phyloP scores from a whole-genome alignment of 2,888 invertebrate genomes.

The Steinernema carpocapsae region DNA sequence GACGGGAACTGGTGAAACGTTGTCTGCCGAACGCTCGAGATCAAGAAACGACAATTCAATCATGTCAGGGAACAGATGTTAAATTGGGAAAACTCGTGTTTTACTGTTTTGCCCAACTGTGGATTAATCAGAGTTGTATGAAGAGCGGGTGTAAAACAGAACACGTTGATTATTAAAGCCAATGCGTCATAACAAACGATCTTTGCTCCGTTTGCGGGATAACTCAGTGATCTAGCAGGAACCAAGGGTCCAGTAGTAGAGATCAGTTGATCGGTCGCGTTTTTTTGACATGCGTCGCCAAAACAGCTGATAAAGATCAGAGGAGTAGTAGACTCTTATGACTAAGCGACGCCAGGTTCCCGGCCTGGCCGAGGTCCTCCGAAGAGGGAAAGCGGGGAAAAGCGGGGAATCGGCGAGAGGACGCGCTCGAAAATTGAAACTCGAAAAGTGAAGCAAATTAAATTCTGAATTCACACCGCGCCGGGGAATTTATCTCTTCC shows the following conservation, averaged over 20 bases:
- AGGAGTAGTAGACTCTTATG: background rate
- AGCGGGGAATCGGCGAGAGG: background rate
- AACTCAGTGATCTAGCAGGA: background rate
- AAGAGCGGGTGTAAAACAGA: too few relatives aligned
- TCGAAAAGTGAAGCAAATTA: background rate
- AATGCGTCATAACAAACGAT: background rate
- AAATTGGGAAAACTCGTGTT: too few relatives aligned
- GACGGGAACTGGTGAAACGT: too few relatives aligned
- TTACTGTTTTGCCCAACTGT: too few relatives aligned
- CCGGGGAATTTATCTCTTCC: background rate
- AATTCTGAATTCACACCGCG: background rate
- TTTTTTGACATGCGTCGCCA: background rate
- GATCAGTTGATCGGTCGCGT: slow-evolving; percentile 1
- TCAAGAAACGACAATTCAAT: too few relatives aligned
- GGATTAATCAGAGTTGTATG: too few relatives aligned
- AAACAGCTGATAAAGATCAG: slow-evolving; percentile 30
- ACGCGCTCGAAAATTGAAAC: slow-evolving; percentile 3
- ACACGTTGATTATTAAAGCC: too few relatives aligned
- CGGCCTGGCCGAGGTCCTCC: background rate
- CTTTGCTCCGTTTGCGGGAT: slow-evolving; percentile 11
- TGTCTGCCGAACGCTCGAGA: too few relatives aligned
- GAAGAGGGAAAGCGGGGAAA: background rate
- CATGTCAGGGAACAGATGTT: too few relatives aligned
- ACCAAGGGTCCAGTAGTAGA: background rate
- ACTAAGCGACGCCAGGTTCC: background rate